Evolutionary conservation across 2,113 vertebrate species (phyloP), one percentile per base, ranked within the genome.

Genomic region (human): DNA sequence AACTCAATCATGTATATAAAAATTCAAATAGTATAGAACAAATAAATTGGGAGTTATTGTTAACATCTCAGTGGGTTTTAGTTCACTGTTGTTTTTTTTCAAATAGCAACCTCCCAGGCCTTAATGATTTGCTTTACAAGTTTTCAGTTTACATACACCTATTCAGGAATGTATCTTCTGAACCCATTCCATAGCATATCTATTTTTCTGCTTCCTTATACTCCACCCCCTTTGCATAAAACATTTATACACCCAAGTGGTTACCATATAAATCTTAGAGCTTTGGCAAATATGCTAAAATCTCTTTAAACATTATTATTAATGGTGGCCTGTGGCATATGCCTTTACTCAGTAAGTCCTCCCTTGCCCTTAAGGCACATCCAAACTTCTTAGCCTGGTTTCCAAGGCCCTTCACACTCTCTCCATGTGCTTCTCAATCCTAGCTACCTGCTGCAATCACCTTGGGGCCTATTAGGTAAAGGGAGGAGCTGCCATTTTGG

Each of bases 31-130:
- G 78, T 52, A 30, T 48, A 81, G 40, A 91, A 92, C 90, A 97
- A 96, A 73, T 96, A 96, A 96, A 93, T 95, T 92, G 96, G 78
- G 89, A 95, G 45, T 48, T 96, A 90, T 45, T 75, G 72, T 95
- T 83, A 82, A 90, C 76, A 82, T 93, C 96, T 93, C 64, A 52
- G 20, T 38, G 52, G 48, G 75, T 86, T 96, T 96, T 85, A 81
- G 55, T 91, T 86, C 89, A 96, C 52, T 75, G 57, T 64, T 59
- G 78, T 52, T 95, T 82, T 96, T 78, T 93, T 94, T 84, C 48
- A 61, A 64, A 83, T 66, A 97, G 80, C 83, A 80, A 45, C 59
- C 40, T 93, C 55, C 75, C 43, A 88, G 30, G 40, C 70, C 50
- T 91, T 94, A 70, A 83, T 72, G 81, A 90, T 90, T 84, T 85